Base-by-base conservation (phyloP, 2,888 invertebrate species). In the Lithophane socia region DNA sequence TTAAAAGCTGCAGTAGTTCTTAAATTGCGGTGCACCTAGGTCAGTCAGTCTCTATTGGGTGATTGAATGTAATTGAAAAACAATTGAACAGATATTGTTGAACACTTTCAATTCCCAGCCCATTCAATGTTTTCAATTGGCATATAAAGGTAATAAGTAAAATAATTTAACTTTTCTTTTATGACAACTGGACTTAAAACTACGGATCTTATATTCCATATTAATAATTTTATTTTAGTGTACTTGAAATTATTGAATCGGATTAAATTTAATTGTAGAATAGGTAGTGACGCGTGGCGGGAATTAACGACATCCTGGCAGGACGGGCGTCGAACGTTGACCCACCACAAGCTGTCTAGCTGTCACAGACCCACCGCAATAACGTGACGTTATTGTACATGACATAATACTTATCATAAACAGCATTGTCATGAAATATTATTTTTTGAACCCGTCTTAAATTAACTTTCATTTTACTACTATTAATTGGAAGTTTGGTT, bases 291-390 rank as follows among this genome's bases (percentile, higher is more conserved):
- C 94, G 93, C 93, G 94, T 94, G 94, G 91, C 92, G 92, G 93
- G 95, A 95, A 95, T 95, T 94, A 95, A 92, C 91, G 92, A 93
- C 94, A 94, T 96, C 95, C 96, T 95, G 95, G 88, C 94, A 93
- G 94, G 94, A 94, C 93, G 93, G 77, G 87, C 90, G 90, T 87
- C 92, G 95, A 92, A 83, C 95, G 90, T 94, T 95, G 94, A 95
- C 94, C 94, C 81, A 90, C 79, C 87, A 77, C 82, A 79, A 80
- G 80, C 80, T 80, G 82, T 80, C 79, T 75, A 77, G 84, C 70
- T 74, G 83, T 78, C 81, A 83, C 78, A 79, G 71, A 78, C 79
- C 74, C 73, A 77, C 75, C 56, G 86, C 71, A 87, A 80, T 84
- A 73, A 54, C 24, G 76, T 88, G 86, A 88, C 85, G 83, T 86